Base-by-base conservation (phyloP, 2,113 vertebrate genomes). In the Austrofundulus limnaeus region DNA sequence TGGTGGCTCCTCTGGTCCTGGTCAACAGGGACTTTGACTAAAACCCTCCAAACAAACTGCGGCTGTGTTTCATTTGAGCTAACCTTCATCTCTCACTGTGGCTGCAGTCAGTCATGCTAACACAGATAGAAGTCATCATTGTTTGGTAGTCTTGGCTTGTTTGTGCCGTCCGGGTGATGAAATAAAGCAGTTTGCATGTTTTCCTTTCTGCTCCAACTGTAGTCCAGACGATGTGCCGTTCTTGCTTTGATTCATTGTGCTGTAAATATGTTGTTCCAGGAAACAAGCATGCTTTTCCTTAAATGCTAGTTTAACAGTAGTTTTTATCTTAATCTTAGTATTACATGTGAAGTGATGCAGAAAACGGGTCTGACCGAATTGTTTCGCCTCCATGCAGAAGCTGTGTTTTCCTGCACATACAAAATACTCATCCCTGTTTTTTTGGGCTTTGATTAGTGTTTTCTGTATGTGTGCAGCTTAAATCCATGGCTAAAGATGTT, bases 11-110 rank as follows among this genome's bases (percentile, higher is more conserved):
- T 0, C 93, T 99, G 77, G 95, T 99, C 78, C 93, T 99, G 7
- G 95, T 95, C 87, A 98, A 98, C 87, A 95, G 97, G 46, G 97
- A 98, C 85, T 99, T 99, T 50, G 96, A 98, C 88, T 99, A 75
- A 92, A 11, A 21, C 20, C 0, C 23, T 3, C 4, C 1, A n/a
- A 1, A 2, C 59, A 13, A 9, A 24, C 16, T 25, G 9, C 4
- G 70, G 51, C 67, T 60, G 31, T 42, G 37, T 81, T 63, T 58
- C 20, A 25, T n/a, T 21, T 14, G 15, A 47, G 11, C 5, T 37
- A 23, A 34, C 17, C 8, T 54, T 17, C 17, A 13, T 31, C 28
- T 1, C 16, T 52, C 2, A 52, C 25, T 12, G 28, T 31, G 17
- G 31, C 5, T 3, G 16, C 17, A 8, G 25, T 51, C 13, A 47